Percentiles rank a stretch among this genome's conserved stretches.
Evolutionary conservation across 2,113 vertebrate genomes (phyloP).

Genomic region (Phrynosoma platyrhinos): DNA sequence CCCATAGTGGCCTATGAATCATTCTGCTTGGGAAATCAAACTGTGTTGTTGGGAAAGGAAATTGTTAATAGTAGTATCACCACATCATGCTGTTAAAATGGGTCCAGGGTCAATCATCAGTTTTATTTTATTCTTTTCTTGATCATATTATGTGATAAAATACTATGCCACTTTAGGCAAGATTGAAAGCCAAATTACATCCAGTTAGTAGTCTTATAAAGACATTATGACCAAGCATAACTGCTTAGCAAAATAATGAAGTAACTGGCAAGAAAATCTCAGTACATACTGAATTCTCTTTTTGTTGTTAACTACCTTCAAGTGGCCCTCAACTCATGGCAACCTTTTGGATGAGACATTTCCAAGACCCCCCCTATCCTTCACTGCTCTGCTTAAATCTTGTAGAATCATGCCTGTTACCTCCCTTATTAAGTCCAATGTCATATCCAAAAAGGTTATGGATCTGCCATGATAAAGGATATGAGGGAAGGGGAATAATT

Average conservation of each 20-base stretch:
- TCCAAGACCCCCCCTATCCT: too few relatives aligned
- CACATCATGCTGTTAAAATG: not conserved
- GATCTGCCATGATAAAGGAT: too few relatives aligned
- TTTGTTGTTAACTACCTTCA: too few relatives aligned
- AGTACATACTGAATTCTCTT: not conserved
- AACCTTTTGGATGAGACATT: too few relatives aligned
- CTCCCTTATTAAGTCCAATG: too few relatives aligned
- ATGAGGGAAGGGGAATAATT: too few relatives aligned
- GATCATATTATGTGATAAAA: not conserved
- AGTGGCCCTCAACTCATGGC: too few relatives aligned
- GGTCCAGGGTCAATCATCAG: not conserved
- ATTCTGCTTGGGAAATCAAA: not conserved
- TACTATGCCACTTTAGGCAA: not conserved
- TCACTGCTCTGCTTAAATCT: too few relatives aligned
- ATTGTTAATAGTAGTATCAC: not conserved
- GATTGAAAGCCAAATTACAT: not conserved
- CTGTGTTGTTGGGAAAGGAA: not conserved
- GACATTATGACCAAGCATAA: not conserved
- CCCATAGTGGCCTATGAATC: too few relatives aligned
- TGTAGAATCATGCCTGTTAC: too few relatives aligned
- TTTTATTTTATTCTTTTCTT: not conserved
- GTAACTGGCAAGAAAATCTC: not conserved
- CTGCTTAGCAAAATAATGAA: not conserved
- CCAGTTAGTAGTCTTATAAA: not conserved
- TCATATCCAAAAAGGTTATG: too few relatives aligned